Base-by-base conservation (phyloP, 1,140 invertebrate genomes). In the Temnothorax longispinosus region DNA sequence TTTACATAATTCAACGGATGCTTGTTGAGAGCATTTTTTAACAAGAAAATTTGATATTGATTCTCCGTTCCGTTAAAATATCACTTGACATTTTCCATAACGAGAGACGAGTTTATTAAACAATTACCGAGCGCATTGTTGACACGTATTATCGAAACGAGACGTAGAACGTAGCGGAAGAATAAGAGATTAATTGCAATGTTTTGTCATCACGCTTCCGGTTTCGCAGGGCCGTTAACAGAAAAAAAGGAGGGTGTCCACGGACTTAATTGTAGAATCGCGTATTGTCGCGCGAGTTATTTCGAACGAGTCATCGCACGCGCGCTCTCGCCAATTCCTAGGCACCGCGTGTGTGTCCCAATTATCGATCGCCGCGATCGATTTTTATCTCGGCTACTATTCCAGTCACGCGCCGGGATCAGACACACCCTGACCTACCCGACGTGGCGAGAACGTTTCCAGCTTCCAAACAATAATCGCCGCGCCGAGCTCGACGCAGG, bases 381-480 rank as follows among this genome's bases (percentile, higher is more conserved):
- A 78, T 77, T 85, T 27, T 82, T 60, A 82, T 84, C 80, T 58
- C 32, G 64, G 54, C 41, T 21, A 21, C 27, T 75, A 84, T 82
- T 72, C 80, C 80, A 82, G n/a, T 71, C 80, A 82, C 80, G 80
- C 69, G 54, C 41, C 44, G 69, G 27, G 54, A 84, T 74, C 80
- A 75, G 80, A 75, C 80, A 84, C 80, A 84, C 80, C 80, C 80
- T 84, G 80, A 84, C 80, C 80, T 84, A 44, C 80, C 80, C 80
- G n/a, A 84, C 80, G 80, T 47, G 69, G 69, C 38, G 38, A 50
- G 69, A 56, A 60, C 41, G 80, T 60, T 84, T 75, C 54, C 80
- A 84, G 80, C 80, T 84, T 84, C 80, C 69, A 54, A 62, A 84
- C 54, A 75, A 84, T 75, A 84, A 84, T 81, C 77, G 44, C 11